phyloP scores from a whole-genome alignment of 2,888 invertebrate genomes.

The Halictus quadricinctus region DNA sequence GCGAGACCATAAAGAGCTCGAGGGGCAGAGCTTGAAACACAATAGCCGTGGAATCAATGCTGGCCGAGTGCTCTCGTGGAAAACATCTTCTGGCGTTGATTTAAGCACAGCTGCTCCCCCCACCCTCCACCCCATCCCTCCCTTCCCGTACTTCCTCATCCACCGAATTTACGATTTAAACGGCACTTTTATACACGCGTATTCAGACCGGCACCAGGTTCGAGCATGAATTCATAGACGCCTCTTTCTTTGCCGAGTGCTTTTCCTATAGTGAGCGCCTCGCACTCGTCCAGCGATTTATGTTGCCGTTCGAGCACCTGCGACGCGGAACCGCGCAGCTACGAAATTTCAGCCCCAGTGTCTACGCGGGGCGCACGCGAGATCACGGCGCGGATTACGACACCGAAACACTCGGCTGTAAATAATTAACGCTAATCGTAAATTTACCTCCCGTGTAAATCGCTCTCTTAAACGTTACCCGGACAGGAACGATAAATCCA shows the following conservation, averaged over 20 bases:
- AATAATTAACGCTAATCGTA: slow-evolving; percentile 50
- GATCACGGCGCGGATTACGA: slow-evolving; percentile 41
- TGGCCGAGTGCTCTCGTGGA: slow-evolving; percentile 35
- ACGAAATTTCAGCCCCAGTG: slow-evolving; percentile 35
- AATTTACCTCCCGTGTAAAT: background rate
- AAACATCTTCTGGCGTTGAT: slow-evolving; percentile 58
- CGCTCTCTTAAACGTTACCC: slow-evolving; percentile 9
- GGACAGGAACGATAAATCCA: background rate
- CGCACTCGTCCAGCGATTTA: slow-evolving; percentile 60
- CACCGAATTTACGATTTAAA: slow-evolving; percentile 60
- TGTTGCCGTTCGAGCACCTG: slow-evolving; percentile 55
- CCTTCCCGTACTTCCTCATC: background rate
- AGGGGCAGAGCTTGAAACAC: slow-evolving; percentile 17
- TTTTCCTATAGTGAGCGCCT: slow-evolving; percentile 40
- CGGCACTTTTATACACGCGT: slow-evolving; percentile 57
- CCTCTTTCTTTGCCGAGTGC: slow-evolving; percentile 55
- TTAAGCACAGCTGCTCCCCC: slow-evolving; percentile 34
- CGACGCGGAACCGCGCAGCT: slow-evolving; percentile 4
- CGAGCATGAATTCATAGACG: slow-evolving; percentile 59
- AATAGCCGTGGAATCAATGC: slow-evolving; percentile 36
- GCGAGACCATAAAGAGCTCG: slow-evolving; percentile 6
- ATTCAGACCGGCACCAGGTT: slow-evolving; percentile 40
- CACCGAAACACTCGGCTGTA: slow-evolving; percentile 15
- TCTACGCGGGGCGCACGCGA: background rate
- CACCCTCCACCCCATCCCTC: background rate